Conservation (phyloP, 2,113 vertebrate genomes). For the Fukomys damarensis region DNA sequence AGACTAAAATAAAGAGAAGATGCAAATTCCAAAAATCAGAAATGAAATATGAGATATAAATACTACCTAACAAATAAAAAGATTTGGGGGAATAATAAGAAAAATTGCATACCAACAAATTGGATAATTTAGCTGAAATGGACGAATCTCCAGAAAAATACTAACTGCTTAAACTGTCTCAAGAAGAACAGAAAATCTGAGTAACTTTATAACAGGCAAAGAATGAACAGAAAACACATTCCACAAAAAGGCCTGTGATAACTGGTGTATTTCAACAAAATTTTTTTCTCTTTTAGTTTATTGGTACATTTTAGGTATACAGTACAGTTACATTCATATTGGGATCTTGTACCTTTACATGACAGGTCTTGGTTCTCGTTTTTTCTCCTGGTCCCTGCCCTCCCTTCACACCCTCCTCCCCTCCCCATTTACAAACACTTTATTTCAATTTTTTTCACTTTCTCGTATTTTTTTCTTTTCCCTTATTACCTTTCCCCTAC, state of each 20-base stretch:
- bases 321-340: no score
- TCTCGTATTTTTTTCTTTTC: no score
- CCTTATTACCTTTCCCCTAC: no score
- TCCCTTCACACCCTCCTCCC: no score
- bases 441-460: no score
- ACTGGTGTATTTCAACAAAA: no score
- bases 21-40: neutral
- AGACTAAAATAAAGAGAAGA: neutral
- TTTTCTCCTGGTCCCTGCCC: no score
- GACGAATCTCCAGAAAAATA: neutral
- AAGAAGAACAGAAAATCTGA: neutral
- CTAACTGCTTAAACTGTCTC: neutral
- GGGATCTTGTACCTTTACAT: no score
- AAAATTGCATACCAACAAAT: neutral
- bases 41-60: neutral
- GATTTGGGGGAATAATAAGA: neutral
- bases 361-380: no score
- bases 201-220: neutral
- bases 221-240: neutral
- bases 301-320: no score
- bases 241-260: neutral
- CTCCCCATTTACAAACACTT: no score
- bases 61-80: neutral
- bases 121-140: neutral
- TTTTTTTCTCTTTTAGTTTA: no score